phyloP scores from a whole-genome alignment of 2,888 invertebrate species.

The Stictocephala bisonia region DNA sequence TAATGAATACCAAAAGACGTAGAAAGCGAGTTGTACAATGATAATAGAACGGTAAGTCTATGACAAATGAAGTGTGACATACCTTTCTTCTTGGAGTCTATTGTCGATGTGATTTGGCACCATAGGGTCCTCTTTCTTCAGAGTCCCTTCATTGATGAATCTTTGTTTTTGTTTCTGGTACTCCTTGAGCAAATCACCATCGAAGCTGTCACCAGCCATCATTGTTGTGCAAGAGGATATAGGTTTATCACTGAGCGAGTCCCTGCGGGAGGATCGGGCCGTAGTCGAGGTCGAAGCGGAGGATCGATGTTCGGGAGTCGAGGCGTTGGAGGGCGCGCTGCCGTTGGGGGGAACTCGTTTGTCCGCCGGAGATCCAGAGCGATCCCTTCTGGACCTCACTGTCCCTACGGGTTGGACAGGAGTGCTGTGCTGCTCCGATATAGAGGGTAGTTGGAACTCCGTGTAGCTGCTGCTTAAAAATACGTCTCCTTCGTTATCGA shows the following conservation, averaged over 20 bases:
- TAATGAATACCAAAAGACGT: too few species aligned
- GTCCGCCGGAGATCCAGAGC: constrained; percentile 25
- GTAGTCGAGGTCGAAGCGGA: constrained; percentile 74
- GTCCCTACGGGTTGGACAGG: constrained; percentile 46
- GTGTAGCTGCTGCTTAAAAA: constrained; percentile 76
- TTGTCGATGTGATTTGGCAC: constrained; percentile 20
- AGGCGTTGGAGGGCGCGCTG: constrained; percentile 66
- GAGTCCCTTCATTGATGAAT: constrained; percentile 58
- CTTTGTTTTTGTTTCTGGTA: constrained; percentile 83
- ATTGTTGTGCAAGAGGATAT: constrained; percentile 63
- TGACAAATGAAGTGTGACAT: background rate
- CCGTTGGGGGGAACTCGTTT: constrained; percentile 10
- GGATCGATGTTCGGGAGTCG: constrained; percentile 77
- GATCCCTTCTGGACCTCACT: constrained; percentile 5
- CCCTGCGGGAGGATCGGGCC: constrained; percentile 75
- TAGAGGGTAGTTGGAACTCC: constrained; percentile 65
- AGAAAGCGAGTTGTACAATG: too few species aligned
- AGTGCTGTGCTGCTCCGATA: constrained; percentile 63
- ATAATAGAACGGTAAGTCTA: background rate
- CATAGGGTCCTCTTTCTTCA: constrained; percentile 35
- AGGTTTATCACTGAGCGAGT: constrained; percentile 71
- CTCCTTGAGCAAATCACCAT: constrained; percentile 81
- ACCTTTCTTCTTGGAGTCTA: constrained; percentile 46
- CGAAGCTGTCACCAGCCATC: constrained; percentile 58
- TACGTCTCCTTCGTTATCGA: constrained; percentile 79